Evolutionary conservation across 2,888 invertebrate species (phyloP), one percentile per base, ranked within the genome.

Genomic region (Orthonevra nobilis): DNA sequence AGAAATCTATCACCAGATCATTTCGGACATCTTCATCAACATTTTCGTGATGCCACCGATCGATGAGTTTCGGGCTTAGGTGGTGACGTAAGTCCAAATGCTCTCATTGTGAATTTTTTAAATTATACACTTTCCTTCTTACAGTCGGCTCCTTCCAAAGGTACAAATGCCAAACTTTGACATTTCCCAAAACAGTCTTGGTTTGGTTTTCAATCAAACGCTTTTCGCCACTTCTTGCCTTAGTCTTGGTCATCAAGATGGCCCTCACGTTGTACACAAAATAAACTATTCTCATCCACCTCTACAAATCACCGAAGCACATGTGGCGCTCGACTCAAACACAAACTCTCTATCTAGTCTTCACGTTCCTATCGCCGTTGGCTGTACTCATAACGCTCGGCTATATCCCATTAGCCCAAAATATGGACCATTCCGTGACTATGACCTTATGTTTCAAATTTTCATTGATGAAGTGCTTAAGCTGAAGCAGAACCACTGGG

Each of bases 181-280:
- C 86, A 93, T 95, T 60, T 93, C 94, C 0, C 91, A 92, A 84
- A 93, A 94, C 86, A 94, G 95, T 0, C 90, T 95, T 48, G 93
- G 94, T 56, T 89, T 96, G 36, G 93, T 95, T 81, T 95, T 95
- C 90, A 94, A 94, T 86, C 95, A 96, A 87, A 92, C 92, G 0
- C 88, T 95, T 94, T 89, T 91, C 93, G 52, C 96, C 96, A 0
- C 86, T 93, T 70, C 88, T 95, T 81, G 91, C 92, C 4, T 85
- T 92, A 3, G 89, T 93, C 0, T 91, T 94, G 30, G 90, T 93
- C 15, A 52, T 93, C 42, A 95, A 95, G 87, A 90, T 95, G 85
- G 90, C 93, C 79, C 85, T 94, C 10, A 92, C 92, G 23, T 95
- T 95, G 90, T 94, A 95, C 84, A 90, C 85, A 15, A 85, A 84